phyloP scores from a whole-genome alignment of 2,113 vertebrate species.

The Boulengeromyrus knoepffleri region DNA sequence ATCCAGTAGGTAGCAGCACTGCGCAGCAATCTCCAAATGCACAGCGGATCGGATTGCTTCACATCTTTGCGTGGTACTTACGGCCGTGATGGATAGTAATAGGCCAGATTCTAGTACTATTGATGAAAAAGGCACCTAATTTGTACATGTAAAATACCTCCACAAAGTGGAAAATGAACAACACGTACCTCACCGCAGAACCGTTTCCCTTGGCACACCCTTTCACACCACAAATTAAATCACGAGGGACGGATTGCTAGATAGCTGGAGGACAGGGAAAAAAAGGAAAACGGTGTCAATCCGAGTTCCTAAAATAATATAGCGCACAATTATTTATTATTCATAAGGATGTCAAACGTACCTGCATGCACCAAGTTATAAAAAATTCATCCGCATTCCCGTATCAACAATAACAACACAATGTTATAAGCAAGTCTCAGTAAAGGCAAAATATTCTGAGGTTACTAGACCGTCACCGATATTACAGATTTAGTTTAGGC shows the following conservation, averaged over 20 bases:
- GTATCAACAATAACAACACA: neutral
- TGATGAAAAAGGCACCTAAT: neutral
- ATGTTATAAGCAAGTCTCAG: neutral
- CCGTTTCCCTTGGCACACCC: neutral
- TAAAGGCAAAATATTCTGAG: neutral
- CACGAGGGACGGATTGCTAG: neutral
- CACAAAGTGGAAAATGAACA: neutral
- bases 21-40: neutral
- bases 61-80: neutral
- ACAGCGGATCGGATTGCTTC: neutral
- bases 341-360: neutral
- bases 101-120: neutral
- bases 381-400: neutral
- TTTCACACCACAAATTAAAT: neutral
- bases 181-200: neutral
- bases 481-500: neutral
- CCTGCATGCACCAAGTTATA: neutral
- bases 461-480: neutral
- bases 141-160: neutral
- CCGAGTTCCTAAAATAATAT: neutral
- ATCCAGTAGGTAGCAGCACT: slow-evolving; percentile 46
- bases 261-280: neutral
- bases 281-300: neutral
- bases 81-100: neutral
- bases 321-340: neutral